Percentiles rank a stretch among this genome's conserved stretches.
phyloP scores from a whole-genome alignment of 2,888 invertebrate species.

The Orgyia antiqua region DNA sequence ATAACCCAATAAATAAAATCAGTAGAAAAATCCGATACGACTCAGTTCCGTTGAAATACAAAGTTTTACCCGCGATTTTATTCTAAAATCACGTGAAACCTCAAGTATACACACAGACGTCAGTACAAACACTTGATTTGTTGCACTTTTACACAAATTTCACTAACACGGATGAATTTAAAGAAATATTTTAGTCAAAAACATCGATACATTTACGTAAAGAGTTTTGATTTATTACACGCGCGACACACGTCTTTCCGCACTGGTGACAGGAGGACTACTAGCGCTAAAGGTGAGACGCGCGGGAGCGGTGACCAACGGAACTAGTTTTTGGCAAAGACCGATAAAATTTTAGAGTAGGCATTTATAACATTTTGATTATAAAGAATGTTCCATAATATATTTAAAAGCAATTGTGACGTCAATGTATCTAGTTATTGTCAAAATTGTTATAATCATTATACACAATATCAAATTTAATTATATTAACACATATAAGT shows the following conservation, averaged over 20 bases:
- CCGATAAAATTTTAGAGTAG: too few species aligned
- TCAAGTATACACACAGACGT: constrained; percentile 26
- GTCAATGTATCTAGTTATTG: too few species aligned
- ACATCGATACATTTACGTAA: constrained; percentile 57
- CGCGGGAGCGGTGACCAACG: constrained; percentile 24
- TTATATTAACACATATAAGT: too few species aligned
- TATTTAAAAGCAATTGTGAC: too few species aligned
- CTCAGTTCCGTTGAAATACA: constrained; percentile 53
- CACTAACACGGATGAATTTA: constrained; percentile 47
- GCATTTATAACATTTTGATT: too few species aligned
- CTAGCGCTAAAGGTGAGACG: constrained; percentile 39
- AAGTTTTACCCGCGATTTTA: constrained; percentile 59
- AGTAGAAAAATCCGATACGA: constrained; percentile 51
- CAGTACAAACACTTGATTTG: constrained; percentile 31
- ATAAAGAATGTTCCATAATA: too few species aligned
- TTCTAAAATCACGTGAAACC: constrained; percentile 57
- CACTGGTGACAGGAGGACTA: constrained; percentile 39
- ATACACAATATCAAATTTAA: too few species aligned
- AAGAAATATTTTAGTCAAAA: constrained; percentile 34
- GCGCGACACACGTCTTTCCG: constrained; percentile 17
- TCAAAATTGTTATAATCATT: too few species aligned
- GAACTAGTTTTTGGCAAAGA: constrained; percentile 36
- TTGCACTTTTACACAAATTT: constrained; percentile 43
- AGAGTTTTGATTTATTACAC: constrained; percentile 44
- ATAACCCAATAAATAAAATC: constrained; percentile 48